A percentile compares a stretch with the other conserved stretches of the same genome.
Conservation (phyloP, 2,113 vertebrate genomes). For the Hypanus sabinus region DNA sequence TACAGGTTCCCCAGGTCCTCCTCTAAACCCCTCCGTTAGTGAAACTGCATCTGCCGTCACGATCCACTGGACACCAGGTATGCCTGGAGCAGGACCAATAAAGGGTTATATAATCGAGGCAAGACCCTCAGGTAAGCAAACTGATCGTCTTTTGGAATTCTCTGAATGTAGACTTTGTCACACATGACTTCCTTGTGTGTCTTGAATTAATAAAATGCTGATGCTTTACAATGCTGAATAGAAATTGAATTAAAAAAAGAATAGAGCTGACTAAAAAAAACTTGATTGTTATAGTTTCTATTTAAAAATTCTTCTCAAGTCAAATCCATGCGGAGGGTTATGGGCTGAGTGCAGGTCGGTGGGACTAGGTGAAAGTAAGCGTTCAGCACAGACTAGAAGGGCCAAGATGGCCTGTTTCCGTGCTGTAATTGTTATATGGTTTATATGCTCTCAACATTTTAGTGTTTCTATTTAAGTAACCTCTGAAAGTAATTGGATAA, state of each 20-base stretch:
- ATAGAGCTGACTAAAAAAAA: neutral
- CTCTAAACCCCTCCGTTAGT: conserved; percentile 71
- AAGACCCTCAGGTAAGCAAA: conserved; percentile 74
- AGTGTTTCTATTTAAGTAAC: neutral
- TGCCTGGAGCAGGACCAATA: conserved; percentile 61
- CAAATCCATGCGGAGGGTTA: no score
- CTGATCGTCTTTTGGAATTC: neutral
- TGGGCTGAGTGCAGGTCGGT: no score
- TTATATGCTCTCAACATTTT: neutral
- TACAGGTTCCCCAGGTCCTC: conserved; percentile 77
- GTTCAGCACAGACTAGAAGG: no score
- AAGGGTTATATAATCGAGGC: conserved; percentile 82
- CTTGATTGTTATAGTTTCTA: no score
- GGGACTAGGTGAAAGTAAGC: no score
- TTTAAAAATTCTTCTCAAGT: neutral
- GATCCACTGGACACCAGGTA: conserved; percentile 77
- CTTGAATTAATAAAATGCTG: neutral
- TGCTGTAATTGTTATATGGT: no score
- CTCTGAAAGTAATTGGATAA: neutral
- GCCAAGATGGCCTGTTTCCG: no score
- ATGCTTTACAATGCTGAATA: neutral
- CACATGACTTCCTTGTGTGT: neutral
- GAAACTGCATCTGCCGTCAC: conserved; percentile 74
- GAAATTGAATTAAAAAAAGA: neutral
- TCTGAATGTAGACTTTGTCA: neutral